Evolutionary conservation across 2,113 vertebrate genomes (phyloP), one percentile per base, ranked within the genome.

Genomic region (Spea bombifrons): DNA sequence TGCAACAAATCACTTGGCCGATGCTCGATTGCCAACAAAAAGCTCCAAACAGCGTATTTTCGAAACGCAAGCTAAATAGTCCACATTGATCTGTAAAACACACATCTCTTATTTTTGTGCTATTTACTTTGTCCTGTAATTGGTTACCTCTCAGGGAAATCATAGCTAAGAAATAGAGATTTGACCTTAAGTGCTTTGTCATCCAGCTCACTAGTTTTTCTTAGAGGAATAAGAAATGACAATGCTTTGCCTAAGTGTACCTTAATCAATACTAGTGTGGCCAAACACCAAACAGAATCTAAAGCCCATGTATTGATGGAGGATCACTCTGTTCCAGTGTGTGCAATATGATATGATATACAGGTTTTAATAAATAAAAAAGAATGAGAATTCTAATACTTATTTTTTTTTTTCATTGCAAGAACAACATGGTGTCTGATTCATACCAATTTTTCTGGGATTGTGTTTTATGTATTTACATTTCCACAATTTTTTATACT

Each of bases 171-270:
- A 91, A 90, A 92, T 90, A 89, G 90, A 87, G 88, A 83, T 91
- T 84, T 94, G 92, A 93, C 93, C 92, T 91, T 90, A 83, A 30
- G 83, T 88, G 83, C 88, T 88, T 91, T n/a, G 0, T 88, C 86
- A 85, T 79, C 90, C 90, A 90, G 88, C 90, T 91, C 85, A 86
- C 87, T 89, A 85, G 82, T 86, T 88, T 92, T 46, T 89, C 87
- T 91, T 91, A 81, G 82, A 94, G 91, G 89, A 92, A 84, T 84
- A 87, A 87, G 88, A 90, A 85, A 83, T 85, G 89, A 87, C 85
- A 82, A 80, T 83, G 71, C 83, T 75, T 88, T 50, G 0, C 86
- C 85, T 87, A 84, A 84, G 76, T 85, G 84, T 86, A 84, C 84
- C 85, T 84, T 84, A 90, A 89, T 94, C 94, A 91, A 90, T 96